Conservation (phyloP, 2,113 vertebrate genomes). For the Callipepla californica region DNA sequence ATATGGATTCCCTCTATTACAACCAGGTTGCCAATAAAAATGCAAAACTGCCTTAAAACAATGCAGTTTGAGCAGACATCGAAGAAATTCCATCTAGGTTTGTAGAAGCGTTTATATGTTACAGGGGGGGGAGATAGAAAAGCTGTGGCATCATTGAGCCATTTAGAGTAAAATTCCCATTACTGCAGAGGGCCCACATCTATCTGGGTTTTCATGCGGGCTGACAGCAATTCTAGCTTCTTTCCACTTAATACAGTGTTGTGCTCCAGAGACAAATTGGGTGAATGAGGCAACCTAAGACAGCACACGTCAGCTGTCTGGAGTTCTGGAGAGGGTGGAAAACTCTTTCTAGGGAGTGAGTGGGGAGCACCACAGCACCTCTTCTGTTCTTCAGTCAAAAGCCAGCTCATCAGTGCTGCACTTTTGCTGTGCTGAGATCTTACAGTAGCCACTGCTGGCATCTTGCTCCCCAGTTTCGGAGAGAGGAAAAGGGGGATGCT, state of each 20-base stretch:
- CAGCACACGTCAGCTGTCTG: neutral
- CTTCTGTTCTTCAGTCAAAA: neutral
- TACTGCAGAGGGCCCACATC: neutral
- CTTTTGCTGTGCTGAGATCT: neutral
- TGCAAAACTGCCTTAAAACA: constrained; percentile 58
- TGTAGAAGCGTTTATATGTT: neutral
- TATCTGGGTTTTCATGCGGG: neutral
- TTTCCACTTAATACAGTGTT: neutral
- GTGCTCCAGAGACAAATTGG: neutral
- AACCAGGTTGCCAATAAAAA: constrained; percentile 46
- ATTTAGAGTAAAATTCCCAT: neutral
- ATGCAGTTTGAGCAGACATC: neutral
- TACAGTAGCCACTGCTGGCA: neutral
- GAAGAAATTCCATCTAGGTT: constrained; percentile 12
- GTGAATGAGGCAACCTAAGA: neutral
- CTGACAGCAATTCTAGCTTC: neutral
- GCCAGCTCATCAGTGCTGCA: neutral
- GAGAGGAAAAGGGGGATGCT: neutral
- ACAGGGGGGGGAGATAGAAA: neutral
- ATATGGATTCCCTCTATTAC: constrained; percentile 7
- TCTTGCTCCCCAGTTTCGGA: neutral
- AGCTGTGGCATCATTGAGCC: neutral
- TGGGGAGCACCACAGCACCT: neutral
- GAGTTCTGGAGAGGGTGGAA: neutral
- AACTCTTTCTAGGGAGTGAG: neutral